Evolutionary conservation across 2,888 invertebrate genomes (phyloP), one percentile per base, ranked within the genome.

Genomic region (Operophtera brumata): DNA sequence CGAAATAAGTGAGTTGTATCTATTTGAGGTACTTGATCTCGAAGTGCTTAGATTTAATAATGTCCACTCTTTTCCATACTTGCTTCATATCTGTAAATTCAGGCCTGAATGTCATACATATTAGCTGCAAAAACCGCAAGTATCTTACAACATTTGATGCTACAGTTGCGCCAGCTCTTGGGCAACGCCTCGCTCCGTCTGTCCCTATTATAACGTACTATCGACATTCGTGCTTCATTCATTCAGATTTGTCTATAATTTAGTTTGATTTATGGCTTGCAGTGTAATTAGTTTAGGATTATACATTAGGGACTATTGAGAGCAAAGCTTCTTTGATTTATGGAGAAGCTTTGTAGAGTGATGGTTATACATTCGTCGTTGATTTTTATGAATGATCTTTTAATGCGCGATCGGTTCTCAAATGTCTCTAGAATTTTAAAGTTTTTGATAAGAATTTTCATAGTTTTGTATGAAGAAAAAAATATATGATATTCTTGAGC

Each of bases 131-230:
- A 54, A 57, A 52, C 44, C 47, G 46, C 57, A 47, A 54, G 47
- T 11, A 36, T 39, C 44, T 57, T 58, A 40, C 49, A 51, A 54
- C 53, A 59, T 51, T 49, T 32, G 55, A 60, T 54, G 50, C 37
- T 50, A n/a, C 34, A 51, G 47, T 64, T 57, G 59, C 59, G 52
- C 45, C 61, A 54, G 42, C 5, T 7, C 47, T 65, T 65, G 32
- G 11, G 59, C 56, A 65, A 65, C 57, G 48, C 43, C 37, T 30
- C 54, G 64, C 59, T 58, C 10, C 48, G 53, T 35, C 49, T 13
- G 47, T 20, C 12, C 51, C 45, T 47, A 54, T 54, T 55, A 59
- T 53, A 36, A 49, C 42, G 46, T 37, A 11, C 20, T 37, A 50
- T 41, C 44, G 34, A 41, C 52, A 44, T 48, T 62, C 49, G 57